Base-by-base conservation (phyloP, 2,113 vertebrate genomes). In the Nymphicus hollandicus region DNA sequence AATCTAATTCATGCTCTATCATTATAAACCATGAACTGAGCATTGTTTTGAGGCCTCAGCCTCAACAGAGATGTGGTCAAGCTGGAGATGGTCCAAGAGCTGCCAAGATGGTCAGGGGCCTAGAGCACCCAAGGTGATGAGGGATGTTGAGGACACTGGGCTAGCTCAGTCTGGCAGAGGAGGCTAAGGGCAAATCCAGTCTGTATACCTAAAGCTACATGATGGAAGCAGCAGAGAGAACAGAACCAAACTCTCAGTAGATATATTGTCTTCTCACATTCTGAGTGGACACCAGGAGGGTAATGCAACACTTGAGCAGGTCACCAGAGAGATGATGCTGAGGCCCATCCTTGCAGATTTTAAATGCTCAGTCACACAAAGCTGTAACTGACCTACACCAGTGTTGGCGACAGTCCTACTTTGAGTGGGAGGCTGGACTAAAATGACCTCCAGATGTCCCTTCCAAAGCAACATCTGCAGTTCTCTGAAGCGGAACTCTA, bases 381-480 rank as follows among this genome's bases (percentile, higher is more conserved):
- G 64, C 64, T 85, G 17, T 60, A 37, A 78, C 13, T 79, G 81
- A 52, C 52, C 61, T 74, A 23, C 89, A 49, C n/a, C 35, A n/a
- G 27, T 7, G 13, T 0, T 89, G 90, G 92, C 85, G 85, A 35
- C 1, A 81, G 65, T 14, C 55, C 60, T 84, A 52, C 73, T 81
- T 43, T 41, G 63, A 94, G 88, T 70, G 68, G 86, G 83, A 92
- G 72, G 88, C 55, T 94, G 82, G 41, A 91, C 94, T 94, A 43
- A 93, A 43, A 93, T 55, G 86, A 96, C 86, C 92, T 83, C 88
- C 92, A 90, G 71, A 93, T 88, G 91, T 90, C 39, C n/a, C 39
- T 74, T 50, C 50, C 64, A 83, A 88, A 90, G 53, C 53, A 74
- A 95, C 92, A 95, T 69, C 94, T 88, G 76, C 71, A 88, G 15